phyloP scores from a whole-genome alignment of 2,888 invertebrate species.

The Ernsta delagoae region DNA sequence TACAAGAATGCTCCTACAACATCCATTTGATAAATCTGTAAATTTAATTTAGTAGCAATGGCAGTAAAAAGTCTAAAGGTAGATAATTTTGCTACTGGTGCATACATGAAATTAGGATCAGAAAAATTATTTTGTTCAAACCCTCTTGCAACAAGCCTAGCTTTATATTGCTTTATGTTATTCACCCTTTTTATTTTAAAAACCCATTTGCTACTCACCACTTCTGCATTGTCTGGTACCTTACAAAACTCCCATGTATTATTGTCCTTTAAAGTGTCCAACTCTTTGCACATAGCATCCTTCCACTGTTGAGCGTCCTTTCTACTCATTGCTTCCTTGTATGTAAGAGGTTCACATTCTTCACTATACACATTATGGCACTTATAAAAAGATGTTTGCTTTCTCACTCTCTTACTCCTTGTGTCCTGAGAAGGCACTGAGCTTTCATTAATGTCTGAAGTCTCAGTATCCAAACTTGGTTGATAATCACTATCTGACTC shows the following conservation, averaged over 20 bases:
- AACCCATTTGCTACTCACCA: slow-evolving; percentile 46
- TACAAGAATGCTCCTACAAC: slow-evolving; percentile 41
- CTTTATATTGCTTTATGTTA: slow-evolving; percentile 40
- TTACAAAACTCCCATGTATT: slow-evolving; percentile 36
- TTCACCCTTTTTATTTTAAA: slow-evolving; percentile 42
- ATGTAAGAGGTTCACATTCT: slow-evolving; percentile 37
- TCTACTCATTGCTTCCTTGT: slow-evolving; percentile 41
- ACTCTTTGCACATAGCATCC: slow-evolving; percentile 37
- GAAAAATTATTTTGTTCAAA: slow-evolving; percentile 43
- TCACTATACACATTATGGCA: slow-evolving; percentile 35
- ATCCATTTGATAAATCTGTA: slow-evolving; percentile 40
- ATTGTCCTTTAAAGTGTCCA: slow-evolving; percentile 37
- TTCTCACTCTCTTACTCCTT: slow-evolving; percentile 11
- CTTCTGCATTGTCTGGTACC: slow-evolving; percentile 34
- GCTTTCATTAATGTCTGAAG: neutral
- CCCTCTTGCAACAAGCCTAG: slow-evolving; percentile 45
- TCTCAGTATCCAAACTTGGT: neutral
- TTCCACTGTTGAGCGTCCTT: slow-evolving; percentile 38
- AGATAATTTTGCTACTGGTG: slow-evolving; percentile 42
- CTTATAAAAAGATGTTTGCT: slow-evolving; percentile 38
- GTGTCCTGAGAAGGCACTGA: neutral
- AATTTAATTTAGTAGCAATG: slow-evolving; percentile 39
- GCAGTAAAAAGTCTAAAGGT: slow-evolving; percentile 41
- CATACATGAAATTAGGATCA: slow-evolving; percentile 38
- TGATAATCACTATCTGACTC: neutral